Evolutionary conservation across 2,797 vertebrate species (phyloP).

Genomic region (Euphonia xanthogaster): DNA sequence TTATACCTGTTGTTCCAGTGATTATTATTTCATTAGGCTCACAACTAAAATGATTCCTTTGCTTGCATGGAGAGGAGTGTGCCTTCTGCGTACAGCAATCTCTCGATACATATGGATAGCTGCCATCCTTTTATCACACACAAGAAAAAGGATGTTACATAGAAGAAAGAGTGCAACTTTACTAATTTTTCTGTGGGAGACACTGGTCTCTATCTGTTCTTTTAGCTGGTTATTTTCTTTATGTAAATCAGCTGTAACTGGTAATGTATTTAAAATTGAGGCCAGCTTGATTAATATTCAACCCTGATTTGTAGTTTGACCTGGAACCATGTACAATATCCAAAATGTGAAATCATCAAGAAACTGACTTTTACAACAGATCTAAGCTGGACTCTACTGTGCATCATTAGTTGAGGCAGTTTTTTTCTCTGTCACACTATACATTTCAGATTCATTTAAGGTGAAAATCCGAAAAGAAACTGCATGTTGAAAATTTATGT

Average conservation of each 20-base stretch:
- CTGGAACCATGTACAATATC: neutral
- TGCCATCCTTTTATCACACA: neutral
- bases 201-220: neutral
- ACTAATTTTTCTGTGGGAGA: neutral
- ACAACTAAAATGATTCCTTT: neutral
- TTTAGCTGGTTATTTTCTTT: neutral
- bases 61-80: neutral
- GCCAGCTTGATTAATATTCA: neutral
- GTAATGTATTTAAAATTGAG: neutral
- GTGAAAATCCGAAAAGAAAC: neutral
- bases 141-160: neutral
- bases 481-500: neutral
- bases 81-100: neutral
- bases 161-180: neutral
- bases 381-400: neutral
- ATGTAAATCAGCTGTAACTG: neutral
- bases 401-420: neutral
- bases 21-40: constrained; percentile 50
- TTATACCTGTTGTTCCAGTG: constrained; percentile 39
- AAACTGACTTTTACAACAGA: neutral
- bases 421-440: neutral
- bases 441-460: neutral
- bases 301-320: neutral
- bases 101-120: accelerated
- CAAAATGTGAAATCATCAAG: neutral